Conservation (phyloP, 1,140 invertebrate genomes). For the Helicoverpa zea region DNA sequence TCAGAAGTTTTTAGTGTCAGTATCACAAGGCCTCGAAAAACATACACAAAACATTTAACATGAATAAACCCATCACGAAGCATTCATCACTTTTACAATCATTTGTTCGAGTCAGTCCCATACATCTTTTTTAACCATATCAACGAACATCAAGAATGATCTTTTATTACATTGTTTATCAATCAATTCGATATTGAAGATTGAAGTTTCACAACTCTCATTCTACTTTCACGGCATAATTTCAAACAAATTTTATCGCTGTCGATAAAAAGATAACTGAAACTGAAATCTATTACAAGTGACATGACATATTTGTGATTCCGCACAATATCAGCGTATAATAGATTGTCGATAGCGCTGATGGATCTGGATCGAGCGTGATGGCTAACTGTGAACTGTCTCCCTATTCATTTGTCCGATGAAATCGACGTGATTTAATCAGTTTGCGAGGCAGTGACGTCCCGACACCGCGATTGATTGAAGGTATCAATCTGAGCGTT, state of each 20-base stretch:
- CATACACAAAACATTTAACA: background rate
- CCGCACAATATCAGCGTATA: constrained; percentile 45
- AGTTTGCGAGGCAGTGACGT: constrained; percentile 75
- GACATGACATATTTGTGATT: constrained; percentile 39
- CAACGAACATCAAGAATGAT: constrained; percentile 12
- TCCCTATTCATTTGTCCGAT: constrained; percentile 68
- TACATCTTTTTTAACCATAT: constrained; percentile 22
- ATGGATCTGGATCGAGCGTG: constrained; percentile 74
- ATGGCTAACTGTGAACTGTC: constrained; percentile 60
- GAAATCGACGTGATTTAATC: constrained; percentile 84
- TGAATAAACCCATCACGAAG: constrained; percentile 18
- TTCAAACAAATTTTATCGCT: background rate
- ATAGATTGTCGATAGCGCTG: constrained; percentile 64
- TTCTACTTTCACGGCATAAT: constrained; percentile 1
- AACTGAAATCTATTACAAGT: constrained; percentile 7
- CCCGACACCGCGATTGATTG: constrained; percentile 80
- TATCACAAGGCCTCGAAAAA: background rate
- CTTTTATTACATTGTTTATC: constrained; percentile 23
- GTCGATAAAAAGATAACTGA: constrained; percentile 19
- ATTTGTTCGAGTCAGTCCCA: constrained; percentile 1
- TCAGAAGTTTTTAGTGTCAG: no score
- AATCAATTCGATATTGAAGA: constrained; percentile 5
- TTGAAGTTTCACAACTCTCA: constrained; percentile 20
- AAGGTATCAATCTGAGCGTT: constrained; percentile 83
- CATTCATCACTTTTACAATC: constrained; percentile 3